These are phyloP conservation scores for Indicator indicator DNA, from an alignment of 2,113 vertebrate genomes.

Conservation along the genomic window DNA sequence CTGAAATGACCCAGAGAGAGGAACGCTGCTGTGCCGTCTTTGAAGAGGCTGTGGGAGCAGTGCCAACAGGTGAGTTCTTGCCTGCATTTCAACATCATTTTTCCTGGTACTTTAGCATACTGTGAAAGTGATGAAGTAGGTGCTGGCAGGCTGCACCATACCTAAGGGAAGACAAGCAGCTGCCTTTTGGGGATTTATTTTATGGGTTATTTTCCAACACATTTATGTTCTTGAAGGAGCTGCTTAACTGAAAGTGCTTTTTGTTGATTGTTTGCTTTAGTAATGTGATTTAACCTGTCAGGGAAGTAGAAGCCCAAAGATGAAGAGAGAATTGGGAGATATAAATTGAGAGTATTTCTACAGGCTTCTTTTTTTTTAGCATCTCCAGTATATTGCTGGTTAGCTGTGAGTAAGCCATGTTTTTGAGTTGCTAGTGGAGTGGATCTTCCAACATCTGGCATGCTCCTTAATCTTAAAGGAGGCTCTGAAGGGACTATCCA, in stretches of 20 bases:
- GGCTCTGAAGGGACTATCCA: accelerated
- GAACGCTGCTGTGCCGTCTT: slow-evolving; percentile 88
- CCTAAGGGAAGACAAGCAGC: not conserved
- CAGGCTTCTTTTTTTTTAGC: not conserved
- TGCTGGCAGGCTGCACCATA: not conserved
- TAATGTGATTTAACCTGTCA: not conserved
- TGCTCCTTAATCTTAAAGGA: not conserved
- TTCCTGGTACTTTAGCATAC: not conserved
- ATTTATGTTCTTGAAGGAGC: not conserved
- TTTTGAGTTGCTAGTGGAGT: not conserved
- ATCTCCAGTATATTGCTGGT: not conserved
- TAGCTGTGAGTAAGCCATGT: not conserved
- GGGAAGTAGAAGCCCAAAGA: not conserved
- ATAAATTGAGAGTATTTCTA: not conserved
- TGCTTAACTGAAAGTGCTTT: not conserved
- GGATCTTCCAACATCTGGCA: not conserved
- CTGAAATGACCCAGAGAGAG: slow-evolving; percentile 80
- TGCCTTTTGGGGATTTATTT: not conserved
- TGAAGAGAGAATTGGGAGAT: not conserved
- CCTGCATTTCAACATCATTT: not conserved
- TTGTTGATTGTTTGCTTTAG: not conserved
- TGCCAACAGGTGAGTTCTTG: slow-evolving; percentile 82
- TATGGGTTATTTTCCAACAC: not conserved
- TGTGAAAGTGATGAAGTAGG: not conserved
- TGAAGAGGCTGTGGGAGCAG: slow-evolving; percentile 85